Conservation (phyloP, 1,140 invertebrate species). For the Brachionus calyciflorus region DNA sequence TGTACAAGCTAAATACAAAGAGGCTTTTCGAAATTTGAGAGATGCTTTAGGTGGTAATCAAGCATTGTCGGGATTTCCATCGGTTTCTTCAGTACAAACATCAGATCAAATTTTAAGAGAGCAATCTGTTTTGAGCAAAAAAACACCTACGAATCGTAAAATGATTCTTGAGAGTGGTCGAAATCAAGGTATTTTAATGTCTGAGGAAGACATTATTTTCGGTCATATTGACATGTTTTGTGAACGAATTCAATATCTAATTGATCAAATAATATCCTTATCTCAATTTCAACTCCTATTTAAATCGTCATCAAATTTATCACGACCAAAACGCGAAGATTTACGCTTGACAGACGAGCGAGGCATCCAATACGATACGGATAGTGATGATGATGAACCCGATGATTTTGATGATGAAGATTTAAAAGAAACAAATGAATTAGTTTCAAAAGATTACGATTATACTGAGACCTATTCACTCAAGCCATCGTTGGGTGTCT, state of each 20-base stretch:
- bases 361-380: slow-evolving; percentile 4
- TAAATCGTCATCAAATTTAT: slow-evolving; percentile 19
- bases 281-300: slow-evolving; percentile 53
- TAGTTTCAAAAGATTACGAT: slow-evolving; percentile 1
- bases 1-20: slow-evolving; percentile 55
- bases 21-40: slow-evolving; percentile 54
- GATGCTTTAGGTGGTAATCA: slow-evolving; percentile 55
- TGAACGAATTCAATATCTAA: slow-evolving; percentile 54
- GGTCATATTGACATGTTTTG: slow-evolving; percentile 58
- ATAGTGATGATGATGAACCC: slow-evolving; percentile 9
- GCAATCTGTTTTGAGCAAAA: slow-evolving; percentile 5
- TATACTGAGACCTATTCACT: neutral
- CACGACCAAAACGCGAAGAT: slow-evolving; percentile 28
- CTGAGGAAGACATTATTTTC: slow-evolving; percentile 59
- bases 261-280: slow-evolving; percentile 59
- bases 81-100: slow-evolving; percentile 52
- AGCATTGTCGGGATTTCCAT: slow-evolving; percentile 57
- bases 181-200: slow-evolving; percentile 55
- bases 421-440: neutral
- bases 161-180: slow-evolving; percentile 30
- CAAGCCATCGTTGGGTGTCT: neutral
- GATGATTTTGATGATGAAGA: neutral
- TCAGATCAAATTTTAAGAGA: slow-evolving; percentile 31
- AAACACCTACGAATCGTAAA: slow-evolving; percentile 1
- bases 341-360: neutral